A percentile compares a stretch with the other conserved stretches of the same genome.
phyloP scores from a whole-genome alignment of 1,140 invertebrate species.

The Cataglyphis hispanica region DNA sequence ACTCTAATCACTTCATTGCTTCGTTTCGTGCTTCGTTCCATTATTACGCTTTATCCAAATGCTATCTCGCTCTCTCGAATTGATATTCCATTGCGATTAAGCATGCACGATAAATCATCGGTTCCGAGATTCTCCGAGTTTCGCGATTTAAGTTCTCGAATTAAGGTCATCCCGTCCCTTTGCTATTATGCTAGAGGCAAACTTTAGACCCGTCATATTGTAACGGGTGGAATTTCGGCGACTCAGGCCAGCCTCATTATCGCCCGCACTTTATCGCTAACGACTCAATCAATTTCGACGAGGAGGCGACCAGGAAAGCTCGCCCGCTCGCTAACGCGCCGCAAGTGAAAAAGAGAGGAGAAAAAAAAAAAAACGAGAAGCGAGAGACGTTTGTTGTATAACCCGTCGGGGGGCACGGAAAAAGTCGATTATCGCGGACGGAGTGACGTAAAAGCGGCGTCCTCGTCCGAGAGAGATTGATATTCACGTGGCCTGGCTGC shows the following conservation, averaged over 20 bases:
- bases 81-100: background rate
- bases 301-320: slow-evolving; percentile 15
- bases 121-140: background rate
- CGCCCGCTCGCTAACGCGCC: background rate
- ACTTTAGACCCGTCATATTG: slow-evolving; percentile 23
- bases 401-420: slow-evolving; percentile 23
- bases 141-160: background rate
- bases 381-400: slow-evolving; percentile 4
- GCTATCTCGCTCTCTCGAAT: background rate
- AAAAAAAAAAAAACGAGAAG: too few species aligned
- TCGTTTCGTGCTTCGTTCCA: too few species aligned
- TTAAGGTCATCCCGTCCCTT: background rate
- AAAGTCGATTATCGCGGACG: slow-evolving; percentile 33
- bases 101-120: background rate
- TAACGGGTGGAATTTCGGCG: slow-evolving; percentile 26
- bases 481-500: slow-evolving; percentile 37
- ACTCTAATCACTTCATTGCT: too few species aligned
- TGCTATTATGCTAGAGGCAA: background rate
- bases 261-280: slow-evolving; percentile 33
- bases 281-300: slow-evolving; percentile 43
- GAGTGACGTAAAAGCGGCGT: slow-evolving; percentile 28
- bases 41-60: too few species aligned
- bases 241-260: slow-evolving; percentile 11
- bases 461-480: slow-evolving; percentile 57
- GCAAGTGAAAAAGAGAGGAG: background rate